phyloP scores from a whole-genome alignment of 2,113 vertebrate genomes.

The Alectura lathami region DNA sequence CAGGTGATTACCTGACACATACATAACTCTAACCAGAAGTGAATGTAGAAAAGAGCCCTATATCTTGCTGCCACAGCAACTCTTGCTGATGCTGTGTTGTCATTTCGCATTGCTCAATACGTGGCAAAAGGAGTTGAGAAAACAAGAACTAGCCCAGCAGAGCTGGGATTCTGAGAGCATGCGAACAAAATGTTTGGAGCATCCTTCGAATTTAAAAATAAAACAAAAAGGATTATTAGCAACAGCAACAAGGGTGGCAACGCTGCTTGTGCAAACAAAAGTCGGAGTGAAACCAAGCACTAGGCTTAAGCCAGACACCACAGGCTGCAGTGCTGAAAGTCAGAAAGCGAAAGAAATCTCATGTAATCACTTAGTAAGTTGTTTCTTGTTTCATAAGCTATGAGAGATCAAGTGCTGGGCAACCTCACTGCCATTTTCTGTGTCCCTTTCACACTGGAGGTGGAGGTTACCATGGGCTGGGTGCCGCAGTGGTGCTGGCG shows the following conservation, averaged over 20 bases:
- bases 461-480: background rate
- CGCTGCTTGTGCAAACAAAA: conserved; percentile 80
- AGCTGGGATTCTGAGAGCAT: background rate
- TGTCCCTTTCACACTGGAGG: background rate
- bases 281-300: conserved; percentile 71
- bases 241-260: conserved; percentile 47
- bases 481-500: background rate
- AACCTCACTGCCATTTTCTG: conserved; percentile 22
- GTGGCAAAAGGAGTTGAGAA: conserved; percentile 36
- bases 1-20: conserved; percentile 35
- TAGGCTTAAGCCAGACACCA: conserved; percentile 67
- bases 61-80: background rate
- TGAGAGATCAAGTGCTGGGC: conserved; percentile 35
- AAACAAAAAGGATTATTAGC: conserved; percentile 63
- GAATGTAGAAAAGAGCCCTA: background rate
- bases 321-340: conserved; percentile 71
- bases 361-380: conserved; percentile 67
- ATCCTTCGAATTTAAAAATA: conserved; percentile 69
- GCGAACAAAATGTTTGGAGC: conserved; percentile 14
- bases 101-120: conserved; percentile 30
- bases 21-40: conserved; percentile 68
- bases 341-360: conserved; percentile 73
- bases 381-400: conserved; percentile 62
- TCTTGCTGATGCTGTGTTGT: background rate
- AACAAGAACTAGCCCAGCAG: conserved; percentile 9